Conservation (phyloP, 2,888 invertebrate genomes). For the Schizaphis graminum region DNA sequence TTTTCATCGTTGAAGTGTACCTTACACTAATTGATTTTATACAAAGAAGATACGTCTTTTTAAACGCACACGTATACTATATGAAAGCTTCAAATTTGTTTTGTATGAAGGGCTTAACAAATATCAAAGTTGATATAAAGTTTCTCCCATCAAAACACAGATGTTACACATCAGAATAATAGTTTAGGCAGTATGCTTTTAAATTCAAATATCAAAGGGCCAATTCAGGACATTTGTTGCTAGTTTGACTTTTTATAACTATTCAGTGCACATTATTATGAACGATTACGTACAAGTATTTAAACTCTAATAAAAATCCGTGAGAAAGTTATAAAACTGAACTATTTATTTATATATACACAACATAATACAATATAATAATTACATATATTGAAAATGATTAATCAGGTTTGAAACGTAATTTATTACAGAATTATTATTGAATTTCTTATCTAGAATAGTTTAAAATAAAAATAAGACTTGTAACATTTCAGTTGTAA, state of each 20-base stretch:
- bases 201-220: neutral
- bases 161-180: neutral
- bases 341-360: neutral
- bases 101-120: neutral
- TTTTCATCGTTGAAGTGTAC: neutral
- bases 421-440: neutral
- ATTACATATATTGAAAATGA: neutral
- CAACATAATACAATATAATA: too few species aligned
- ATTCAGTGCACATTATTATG: neutral
- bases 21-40: neutral
- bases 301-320: neutral
- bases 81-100: neutral
- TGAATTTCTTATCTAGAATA: neutral
- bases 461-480: neutral
- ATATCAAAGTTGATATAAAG: constrained; percentile 12
- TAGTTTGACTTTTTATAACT: neutral
- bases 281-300: neutral
- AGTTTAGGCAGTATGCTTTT: neutral
- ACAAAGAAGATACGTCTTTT: neutral
- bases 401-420: neutral
- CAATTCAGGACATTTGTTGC: neutral
- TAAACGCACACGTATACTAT: neutral
- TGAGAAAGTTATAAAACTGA: neutral
- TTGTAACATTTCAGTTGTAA: neutral
- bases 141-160: neutral